A percentile compares a stretch with the other conserved stretches of the same genome.
These are phyloP conservation scores for Nyctalus aviator DNA, from an alignment of 2,797 vertebrate species.

Conservation along the genomic window DNA sequence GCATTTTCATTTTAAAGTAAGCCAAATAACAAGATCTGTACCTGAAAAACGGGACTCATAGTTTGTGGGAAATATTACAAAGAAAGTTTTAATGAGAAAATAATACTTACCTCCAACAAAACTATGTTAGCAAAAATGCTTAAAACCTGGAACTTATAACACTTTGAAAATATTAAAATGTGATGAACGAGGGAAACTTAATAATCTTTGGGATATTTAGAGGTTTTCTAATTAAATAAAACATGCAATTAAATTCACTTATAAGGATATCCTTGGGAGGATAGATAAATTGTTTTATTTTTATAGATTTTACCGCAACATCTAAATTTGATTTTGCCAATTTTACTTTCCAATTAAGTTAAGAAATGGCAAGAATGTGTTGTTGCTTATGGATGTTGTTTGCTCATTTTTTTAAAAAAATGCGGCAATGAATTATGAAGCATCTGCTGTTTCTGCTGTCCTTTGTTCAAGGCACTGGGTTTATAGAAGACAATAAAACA, in stretches of 20 bases:
- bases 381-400: constrained; percentile 54
- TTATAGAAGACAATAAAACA: constrained; percentile 50
- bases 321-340: constrained; percentile 65
- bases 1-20: constrained; percentile 70
- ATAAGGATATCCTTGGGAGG: constrained; percentile 42
- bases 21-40: constrained; percentile 49
- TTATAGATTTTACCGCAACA: constrained; percentile 42
- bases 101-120: constrained; percentile 68
- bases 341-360: constrained; percentile 73
- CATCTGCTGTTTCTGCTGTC: not conserved
- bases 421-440: constrained; percentile 63
- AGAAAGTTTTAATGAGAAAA: constrained; percentile 71
- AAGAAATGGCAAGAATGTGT: constrained; percentile 61
- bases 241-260: constrained; percentile 74
- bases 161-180: constrained; percentile 72
- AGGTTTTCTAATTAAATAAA: constrained; percentile 75
- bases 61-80: constrained; percentile 8
- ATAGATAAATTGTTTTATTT: constrained; percentile 64
- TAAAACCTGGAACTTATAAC: constrained; percentile 65
- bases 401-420: constrained; percentile 25
- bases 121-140: constrained; percentile 54
- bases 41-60: constrained; percentile 62
- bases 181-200: constrained; percentile 74
- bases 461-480: not conserved
- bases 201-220: constrained; percentile 73